Percentiles rank a stretch among this genome's conserved stretches.
phyloP scores from a whole-genome alignment of 2,113 vertebrate genomes.

The Rallus limicola region DNA sequence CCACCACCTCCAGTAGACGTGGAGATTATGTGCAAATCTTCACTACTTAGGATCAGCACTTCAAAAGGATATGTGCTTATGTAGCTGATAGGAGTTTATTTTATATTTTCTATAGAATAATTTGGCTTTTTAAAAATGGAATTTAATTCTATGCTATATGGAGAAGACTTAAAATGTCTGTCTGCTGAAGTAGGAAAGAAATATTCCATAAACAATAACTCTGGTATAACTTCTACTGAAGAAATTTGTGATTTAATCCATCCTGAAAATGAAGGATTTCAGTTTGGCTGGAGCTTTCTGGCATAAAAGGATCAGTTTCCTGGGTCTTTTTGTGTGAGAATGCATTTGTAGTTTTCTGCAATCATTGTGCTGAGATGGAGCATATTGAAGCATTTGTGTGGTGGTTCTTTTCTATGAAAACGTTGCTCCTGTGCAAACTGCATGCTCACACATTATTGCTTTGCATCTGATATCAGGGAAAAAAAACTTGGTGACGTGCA shows the following conservation, averaged over 20 bases:
- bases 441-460: background rate
- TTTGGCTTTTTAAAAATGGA: background rate
- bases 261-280: background rate
- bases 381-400: background rate
- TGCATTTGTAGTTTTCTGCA: background rate
- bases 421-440: background rate
- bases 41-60: background rate
- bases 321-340: background rate
- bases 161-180: background rate
- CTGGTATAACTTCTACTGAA: background rate
- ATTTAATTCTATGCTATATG: background rate
- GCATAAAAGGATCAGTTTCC: background rate
- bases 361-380: background rate
- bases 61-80: background rate
- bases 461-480: background rate
- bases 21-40: background rate
- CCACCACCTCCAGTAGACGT: background rate
- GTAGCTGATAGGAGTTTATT: background rate
- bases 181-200: background rate
- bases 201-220: background rate
- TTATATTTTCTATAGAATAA: background rate
- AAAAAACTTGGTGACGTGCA: background rate
- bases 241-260: background rate
- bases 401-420: background rate
- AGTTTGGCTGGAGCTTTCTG: background rate